Evolutionary conservation across 2,113 vertebrate genomes (phyloP).

Genomic region (Mormoops blainvillei): DNA sequence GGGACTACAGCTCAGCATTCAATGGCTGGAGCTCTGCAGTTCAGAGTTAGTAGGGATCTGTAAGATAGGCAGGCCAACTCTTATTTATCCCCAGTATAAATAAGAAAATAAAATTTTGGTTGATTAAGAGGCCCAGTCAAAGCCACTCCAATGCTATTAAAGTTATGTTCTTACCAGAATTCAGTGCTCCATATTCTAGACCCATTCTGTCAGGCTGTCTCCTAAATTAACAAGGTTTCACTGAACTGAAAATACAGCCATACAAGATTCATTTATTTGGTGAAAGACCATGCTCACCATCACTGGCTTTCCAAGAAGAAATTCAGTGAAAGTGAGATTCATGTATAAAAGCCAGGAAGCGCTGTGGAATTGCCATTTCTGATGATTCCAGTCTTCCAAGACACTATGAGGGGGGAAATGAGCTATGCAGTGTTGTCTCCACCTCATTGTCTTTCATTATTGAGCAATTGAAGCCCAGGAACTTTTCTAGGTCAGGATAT

Average conservation of each 20-base stretch:
- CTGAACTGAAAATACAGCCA: background rate
- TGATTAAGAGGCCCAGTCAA: background rate
- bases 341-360: background rate
- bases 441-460: constrained; percentile 63
- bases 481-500: constrained; percentile 47
- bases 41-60: background rate
- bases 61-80: background rate
- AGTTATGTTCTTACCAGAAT: background rate
- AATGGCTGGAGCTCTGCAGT: background rate
- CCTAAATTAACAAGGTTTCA: constrained; percentile 11
- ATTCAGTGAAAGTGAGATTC: background rate
- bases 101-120: background rate
- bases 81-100: background rate
- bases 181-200: background rate
- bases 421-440: constrained; percentile 36
- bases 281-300: background rate
- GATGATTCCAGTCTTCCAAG: background rate
- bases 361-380: background rate
- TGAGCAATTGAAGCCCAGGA: constrained; percentile 10
- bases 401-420: constrained; percentile 20
- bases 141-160: background rate
- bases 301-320: background rate
- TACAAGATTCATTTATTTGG: background rate
- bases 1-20: background rate
- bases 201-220: background rate